phyloP scores from a whole-genome alignment of 2,888 invertebrate species.

The Nasonovia ribisnigri region DNA sequence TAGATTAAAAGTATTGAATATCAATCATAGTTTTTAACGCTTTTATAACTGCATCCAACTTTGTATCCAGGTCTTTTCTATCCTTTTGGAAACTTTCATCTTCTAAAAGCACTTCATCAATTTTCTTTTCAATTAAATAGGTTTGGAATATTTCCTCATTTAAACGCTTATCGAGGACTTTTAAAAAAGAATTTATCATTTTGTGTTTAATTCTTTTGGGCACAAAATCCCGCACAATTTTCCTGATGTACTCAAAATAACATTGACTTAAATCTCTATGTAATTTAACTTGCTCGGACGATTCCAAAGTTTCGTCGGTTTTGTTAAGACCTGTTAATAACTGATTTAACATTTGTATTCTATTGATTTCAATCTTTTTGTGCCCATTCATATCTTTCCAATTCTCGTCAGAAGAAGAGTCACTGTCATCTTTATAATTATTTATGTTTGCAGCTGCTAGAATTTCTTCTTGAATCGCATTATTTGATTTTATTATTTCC shows the following conservation, averaged over 20 bases:
- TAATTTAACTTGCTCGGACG: slow-evolving; percentile 6
- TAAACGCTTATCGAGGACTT: neutral
- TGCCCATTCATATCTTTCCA: neutral
- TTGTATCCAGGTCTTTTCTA: neutral
- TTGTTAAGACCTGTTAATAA: too few relatives aligned
- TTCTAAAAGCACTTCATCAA: neutral
- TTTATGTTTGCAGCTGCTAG: neutral
- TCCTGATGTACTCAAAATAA: slow-evolving; percentile 25
- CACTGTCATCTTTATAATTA: neutral
- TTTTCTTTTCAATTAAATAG: slow-evolving; percentile 5
- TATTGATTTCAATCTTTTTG: neutral
- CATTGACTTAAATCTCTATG: neutral
- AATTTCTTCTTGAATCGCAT: neutral
- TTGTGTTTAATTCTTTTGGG: slow-evolving; percentile 19
- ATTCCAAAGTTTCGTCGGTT: too few relatives aligned
- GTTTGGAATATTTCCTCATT: slow-evolving; percentile 8
- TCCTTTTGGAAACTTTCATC: neutral
- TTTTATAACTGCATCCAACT: neutral
- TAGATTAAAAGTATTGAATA: neutral
- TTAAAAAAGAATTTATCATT: slow-evolving; percentile 5
- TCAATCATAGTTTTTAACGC: slow-evolving; percentile 28
- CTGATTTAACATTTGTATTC: too few relatives aligned
- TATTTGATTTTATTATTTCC: neutral
- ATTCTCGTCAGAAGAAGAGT: neutral
- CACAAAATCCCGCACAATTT: slow-evolving; percentile 21